phyloP scores from a whole-genome alignment of 2,797 vertebrate species.

The Selene dorsalis region DNA sequence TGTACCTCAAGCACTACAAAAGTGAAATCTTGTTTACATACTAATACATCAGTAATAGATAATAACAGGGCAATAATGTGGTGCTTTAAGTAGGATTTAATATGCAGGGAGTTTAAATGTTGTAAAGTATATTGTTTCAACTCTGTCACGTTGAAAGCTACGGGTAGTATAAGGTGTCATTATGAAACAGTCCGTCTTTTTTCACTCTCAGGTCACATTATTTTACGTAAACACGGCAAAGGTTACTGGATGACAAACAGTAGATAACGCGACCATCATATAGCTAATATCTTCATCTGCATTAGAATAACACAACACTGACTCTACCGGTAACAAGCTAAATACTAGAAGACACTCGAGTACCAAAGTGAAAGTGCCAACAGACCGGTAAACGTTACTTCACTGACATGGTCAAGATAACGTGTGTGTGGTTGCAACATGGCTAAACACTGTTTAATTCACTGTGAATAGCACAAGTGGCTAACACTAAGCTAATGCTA shows the following conservation, averaged over 20 bases:
- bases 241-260: not conserved
- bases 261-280: not conserved
- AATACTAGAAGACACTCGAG: not conserved
- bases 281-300: not conserved
- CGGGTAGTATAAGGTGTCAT: too few species aligned
- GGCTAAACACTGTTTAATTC: not conserved
- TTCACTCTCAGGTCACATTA: not conserved
- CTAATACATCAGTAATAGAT: not conserved
- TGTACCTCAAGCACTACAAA: not conserved
- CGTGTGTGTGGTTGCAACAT: not conserved
- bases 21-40: not conserved
- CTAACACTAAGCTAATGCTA: slow-evolving; percentile 15
- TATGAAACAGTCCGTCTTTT: too few species aligned
- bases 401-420: fast-evolving
- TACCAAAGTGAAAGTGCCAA: not conserved
- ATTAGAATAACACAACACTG: not conserved
- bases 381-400: fast-evolving
- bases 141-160: not conserved
- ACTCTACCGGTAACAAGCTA: not conserved
- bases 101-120: not conserved
- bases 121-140: not conserved
- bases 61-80: not conserved
- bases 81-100: not conserved
- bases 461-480: not conserved
- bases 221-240: too few species aligned